phyloP scores from a whole-genome alignment of 2,113 vertebrate species.

The Haemorhous mexicanus region DNA sequence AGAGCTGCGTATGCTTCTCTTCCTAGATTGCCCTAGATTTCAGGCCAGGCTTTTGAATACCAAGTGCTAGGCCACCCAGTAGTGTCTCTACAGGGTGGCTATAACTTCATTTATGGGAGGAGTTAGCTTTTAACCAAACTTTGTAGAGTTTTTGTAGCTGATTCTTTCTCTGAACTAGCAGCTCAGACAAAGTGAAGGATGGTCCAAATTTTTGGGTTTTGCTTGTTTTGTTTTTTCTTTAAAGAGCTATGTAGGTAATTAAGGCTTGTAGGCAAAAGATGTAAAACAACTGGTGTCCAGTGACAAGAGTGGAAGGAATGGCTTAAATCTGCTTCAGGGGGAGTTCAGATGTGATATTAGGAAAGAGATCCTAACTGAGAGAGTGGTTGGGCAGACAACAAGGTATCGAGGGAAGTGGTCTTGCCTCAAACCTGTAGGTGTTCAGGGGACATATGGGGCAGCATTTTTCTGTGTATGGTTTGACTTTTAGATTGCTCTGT shows the following conservation, averaged over 20 bases:
- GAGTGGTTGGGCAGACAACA: not conserved
- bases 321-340: not conserved
- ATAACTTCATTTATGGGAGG: accelerated
- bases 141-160: not conserved
- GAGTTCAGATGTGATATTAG: not conserved
- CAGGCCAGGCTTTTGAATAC: not conserved
- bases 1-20: accelerated
- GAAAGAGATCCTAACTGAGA: not conserved
- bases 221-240: not conserved
- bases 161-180: not conserved
- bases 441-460: not conserved
- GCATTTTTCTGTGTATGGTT: accelerated
- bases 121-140: not conserved
- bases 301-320: not conserved
- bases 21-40: accelerated
- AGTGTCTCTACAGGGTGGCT: not conserved
- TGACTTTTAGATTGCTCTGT: not conserved
- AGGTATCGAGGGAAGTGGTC: not conserved
- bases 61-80: not conserved
- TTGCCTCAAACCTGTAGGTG: not conserved
- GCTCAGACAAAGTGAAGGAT: not conserved
- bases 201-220: not conserved
- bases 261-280: not conserved
- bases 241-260: not conserved
- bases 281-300: not conserved